phyloP scores from a whole-genome alignment of 1,140 invertebrate species.

The Bombus superbus region DNA sequence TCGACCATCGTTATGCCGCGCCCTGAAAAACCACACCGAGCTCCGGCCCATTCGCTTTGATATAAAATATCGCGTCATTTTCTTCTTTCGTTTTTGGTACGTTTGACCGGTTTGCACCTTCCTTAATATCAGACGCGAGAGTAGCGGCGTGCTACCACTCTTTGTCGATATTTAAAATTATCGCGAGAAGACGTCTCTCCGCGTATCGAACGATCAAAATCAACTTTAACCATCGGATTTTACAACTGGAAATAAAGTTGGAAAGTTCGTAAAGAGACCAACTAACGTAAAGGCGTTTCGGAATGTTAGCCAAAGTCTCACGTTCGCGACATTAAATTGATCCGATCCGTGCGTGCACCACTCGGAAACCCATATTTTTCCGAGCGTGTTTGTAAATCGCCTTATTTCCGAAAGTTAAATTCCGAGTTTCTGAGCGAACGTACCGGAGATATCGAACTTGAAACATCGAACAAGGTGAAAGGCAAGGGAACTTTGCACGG shows the following conservation, averaged over 20 bases:
- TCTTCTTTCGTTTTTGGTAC: neutral
- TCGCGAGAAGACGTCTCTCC: neutral
- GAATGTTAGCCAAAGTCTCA: conserved; percentile 2
- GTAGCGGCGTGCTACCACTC: too few species aligned
- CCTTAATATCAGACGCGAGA: neutral
- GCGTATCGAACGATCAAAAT: neutral
- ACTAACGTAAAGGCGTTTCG: neutral
- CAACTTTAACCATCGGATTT: conserved; percentile 30
- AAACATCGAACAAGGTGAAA: neutral
- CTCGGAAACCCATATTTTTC: neutral
- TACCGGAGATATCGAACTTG: neutral
- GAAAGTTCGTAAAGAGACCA: conserved; percentile 8
- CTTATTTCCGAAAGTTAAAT: conserved; percentile 1
- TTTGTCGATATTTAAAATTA: conserved; percentile 6
- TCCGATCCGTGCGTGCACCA: neutral
- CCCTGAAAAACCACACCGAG: neutral
- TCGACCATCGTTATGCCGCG: neutral
- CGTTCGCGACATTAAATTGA: conserved; percentile 23
- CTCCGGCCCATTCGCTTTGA: neutral
- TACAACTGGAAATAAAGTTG: conserved; percentile 23
- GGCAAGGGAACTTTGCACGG: neutral
- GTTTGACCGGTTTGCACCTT: neutral
- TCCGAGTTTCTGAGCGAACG: neutral
- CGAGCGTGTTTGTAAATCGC: neutral
- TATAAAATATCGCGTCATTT: neutral